phyloP scores from a whole-genome alignment of 2,797 vertebrate genomes.

The Epinephelus coioides region DNA sequence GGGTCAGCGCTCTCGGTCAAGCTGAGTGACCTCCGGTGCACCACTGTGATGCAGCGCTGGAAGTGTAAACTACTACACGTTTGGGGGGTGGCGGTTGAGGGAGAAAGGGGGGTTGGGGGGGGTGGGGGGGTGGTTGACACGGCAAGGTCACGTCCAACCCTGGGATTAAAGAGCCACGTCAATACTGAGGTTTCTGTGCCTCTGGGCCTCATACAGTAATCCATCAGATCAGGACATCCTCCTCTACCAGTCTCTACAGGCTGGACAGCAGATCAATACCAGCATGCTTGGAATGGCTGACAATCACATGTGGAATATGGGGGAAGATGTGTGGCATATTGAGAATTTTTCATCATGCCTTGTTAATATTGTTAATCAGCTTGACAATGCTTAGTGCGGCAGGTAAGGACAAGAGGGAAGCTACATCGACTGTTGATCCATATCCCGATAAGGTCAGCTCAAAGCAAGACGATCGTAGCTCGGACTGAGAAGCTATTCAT shows the following conservation, averaged over 20 bases:
- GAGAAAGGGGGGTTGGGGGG: constrained; percentile 4
- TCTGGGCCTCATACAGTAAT: constrained; percentile 86
- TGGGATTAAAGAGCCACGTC: constrained; percentile 86
- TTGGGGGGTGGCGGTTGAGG: constrained; percentile 27
- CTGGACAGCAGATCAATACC: constrained; percentile 83
- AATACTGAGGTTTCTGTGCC: constrained; percentile 85
- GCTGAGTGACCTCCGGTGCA: constrained; percentile 53
- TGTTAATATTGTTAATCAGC: constrained; percentile 63
- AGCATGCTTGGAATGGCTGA: constrained; percentile 73
- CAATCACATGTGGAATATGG: constrained; percentile 77
- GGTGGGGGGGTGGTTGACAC: constrained; percentile 62
- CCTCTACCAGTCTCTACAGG: constrained; percentile 79
- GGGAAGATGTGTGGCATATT: constrained; percentile 53
- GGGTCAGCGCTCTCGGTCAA: constrained; percentile 44
- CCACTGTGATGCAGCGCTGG: constrained; percentile 40
- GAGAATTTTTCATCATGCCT: constrained; percentile 48
- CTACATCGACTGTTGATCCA: constrained; percentile 62
- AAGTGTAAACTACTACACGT: constrained; percentile 62
- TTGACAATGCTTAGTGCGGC: constrained; percentile 17
- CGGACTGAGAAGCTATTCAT: constrained; percentile 60
- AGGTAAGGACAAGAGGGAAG: constrained; percentile 35
- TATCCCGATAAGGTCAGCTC: constrained; percentile 67
- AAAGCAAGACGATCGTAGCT: constrained; percentile 51
- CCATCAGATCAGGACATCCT: constrained; percentile 89
- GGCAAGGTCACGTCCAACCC: constrained; percentile 86